Conservation (phyloP, 2,888 invertebrate genomes). For the Hemistola chrysoprasaria region DNA sequence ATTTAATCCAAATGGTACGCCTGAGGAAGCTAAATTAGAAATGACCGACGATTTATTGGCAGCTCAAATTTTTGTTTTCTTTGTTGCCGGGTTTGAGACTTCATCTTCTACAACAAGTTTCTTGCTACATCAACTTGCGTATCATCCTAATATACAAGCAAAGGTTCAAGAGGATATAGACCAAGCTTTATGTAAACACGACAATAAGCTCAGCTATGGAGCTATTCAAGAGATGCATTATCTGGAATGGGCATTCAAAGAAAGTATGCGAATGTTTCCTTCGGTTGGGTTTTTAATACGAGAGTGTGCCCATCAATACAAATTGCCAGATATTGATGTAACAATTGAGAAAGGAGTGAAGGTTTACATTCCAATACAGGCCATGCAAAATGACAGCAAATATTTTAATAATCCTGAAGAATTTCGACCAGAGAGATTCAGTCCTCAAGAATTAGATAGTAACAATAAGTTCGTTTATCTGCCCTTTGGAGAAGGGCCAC, state of each 20-base stretch:
- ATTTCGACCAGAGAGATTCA: slow-evolving; percentile 55
- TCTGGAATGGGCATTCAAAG: slow-evolving; percentile 49
- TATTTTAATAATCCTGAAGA: slow-evolving; percentile 50
- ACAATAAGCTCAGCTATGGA: slow-evolving; percentile 47
- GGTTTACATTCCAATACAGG: slow-evolving; percentile 48
- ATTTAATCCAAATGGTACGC: slow-evolving; percentile 43
- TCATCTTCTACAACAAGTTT: slow-evolving; percentile 55
- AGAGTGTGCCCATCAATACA: slow-evolving; percentile 43
- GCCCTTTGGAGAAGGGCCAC: slow-evolving; percentile 55
- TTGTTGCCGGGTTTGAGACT: slow-evolving; percentile 56
- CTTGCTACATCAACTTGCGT: slow-evolving; percentile 55
- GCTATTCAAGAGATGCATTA: slow-evolving; percentile 54
- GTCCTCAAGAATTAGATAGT: slow-evolving; percentile 34
- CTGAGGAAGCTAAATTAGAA: slow-evolving; percentile 38
- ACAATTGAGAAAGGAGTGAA: slow-evolving; percentile 48
- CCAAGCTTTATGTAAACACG: slow-evolving; percentile 33
- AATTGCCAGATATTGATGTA: slow-evolving; percentile 43
- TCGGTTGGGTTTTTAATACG: slow-evolving; percentile 52
- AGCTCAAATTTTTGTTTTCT: slow-evolving; percentile 54
- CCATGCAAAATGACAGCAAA: slow-evolving; percentile 50
- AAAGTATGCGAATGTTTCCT: slow-evolving; percentile 56
- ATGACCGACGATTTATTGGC: slow-evolving; percentile 44
- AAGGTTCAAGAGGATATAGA: slow-evolving; percentile 39
- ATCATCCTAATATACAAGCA: slow-evolving; percentile 42
- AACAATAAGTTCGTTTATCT: slow-evolving; percentile 47